Percentiles rank a stretch among this genome's conserved stretches.
Evolutionary conservation across 1,140 invertebrate genomes (phyloP).

Genomic region (Drosophila sp.): DNA sequence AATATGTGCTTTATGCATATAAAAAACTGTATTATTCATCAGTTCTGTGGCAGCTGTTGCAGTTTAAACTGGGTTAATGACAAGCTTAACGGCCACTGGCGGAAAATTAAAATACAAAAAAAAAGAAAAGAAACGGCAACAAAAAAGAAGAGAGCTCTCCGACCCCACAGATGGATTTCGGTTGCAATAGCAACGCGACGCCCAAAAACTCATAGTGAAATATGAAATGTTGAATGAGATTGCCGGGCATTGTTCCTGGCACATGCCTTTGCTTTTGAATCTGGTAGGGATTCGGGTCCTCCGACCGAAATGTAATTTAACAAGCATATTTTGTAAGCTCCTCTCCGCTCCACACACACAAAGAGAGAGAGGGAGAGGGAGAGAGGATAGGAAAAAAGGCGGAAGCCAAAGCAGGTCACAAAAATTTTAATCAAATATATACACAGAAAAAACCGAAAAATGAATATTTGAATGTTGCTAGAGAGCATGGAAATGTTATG

Average conservation of each 20-base stretch:
- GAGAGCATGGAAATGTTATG: conserved; percentile 20
- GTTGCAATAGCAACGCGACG: conserved; percentile 29
- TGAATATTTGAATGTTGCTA: not conserved
- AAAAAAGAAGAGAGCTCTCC: conserved; percentile 31
- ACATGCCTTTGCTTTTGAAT: conserved; percentile 1
- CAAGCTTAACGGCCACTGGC: conserved; percentile 71
- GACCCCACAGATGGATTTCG: conserved; percentile 40
- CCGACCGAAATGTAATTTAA: conserved; percentile 63
- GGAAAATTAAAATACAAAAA: conserved; percentile 70
- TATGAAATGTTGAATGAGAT: conserved; percentile 59
- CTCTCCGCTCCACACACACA: not conserved
- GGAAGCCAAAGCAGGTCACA: conserved; percentile 61
- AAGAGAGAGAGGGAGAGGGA: not conserved
- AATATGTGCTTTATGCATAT: conserved; percentile 25
- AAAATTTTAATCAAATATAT: conserved; percentile 66
- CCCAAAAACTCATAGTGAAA: conserved; percentile 26
- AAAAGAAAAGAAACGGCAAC: conserved; percentile 28
- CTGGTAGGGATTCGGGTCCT: conserved; percentile 19
- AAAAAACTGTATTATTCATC: conserved; percentile 33
- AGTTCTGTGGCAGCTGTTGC: conserved; percentile 27
- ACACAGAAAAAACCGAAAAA: not conserved
- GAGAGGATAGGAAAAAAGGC: conserved; percentile 5
- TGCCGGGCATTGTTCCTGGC: conserved; percentile 33
- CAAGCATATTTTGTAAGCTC: conserved; percentile 47
- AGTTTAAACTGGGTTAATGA: conserved; percentile 80